Conservation (phyloP, 2,113 vertebrate genomes). For the Tautogolabrus adspersus region DNA sequence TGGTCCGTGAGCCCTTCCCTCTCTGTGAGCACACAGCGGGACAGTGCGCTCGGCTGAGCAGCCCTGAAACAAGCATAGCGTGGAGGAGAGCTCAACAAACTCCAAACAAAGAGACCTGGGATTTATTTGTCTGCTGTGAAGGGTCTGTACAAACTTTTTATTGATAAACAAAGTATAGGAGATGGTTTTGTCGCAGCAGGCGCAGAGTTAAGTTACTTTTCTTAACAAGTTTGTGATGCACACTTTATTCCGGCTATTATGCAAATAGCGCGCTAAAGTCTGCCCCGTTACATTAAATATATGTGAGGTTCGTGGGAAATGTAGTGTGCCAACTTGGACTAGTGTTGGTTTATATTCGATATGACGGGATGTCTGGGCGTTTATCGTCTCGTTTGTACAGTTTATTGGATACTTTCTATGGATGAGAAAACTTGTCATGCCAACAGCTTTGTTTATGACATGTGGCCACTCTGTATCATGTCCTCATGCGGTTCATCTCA, state of each 20-base stretch:
- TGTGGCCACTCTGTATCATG: background rate
- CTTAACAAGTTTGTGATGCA: background rate
- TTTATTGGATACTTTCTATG: background rate
- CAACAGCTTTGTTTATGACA: slow-evolving; percentile 18
- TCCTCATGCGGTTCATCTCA: background rate
- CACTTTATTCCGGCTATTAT: background rate
- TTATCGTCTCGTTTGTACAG: background rate
- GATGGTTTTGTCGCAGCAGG: rapidly evolving
- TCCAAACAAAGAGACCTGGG: background rate
- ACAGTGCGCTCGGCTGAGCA: slow-evolving; percentile 42
- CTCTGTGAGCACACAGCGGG: slow-evolving; percentile 22
- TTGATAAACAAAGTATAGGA: background rate
- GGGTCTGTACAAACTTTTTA: slow-evolving; percentile 40
- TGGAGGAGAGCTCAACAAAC: slow-evolving; percentile 12
- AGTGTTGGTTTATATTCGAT: background rate
- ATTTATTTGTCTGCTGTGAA: background rate
- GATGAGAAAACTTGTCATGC: background rate
- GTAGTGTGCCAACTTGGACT: background rate
- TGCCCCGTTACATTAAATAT: background rate
- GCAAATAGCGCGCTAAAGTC: background rate
- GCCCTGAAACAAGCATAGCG: slow-evolving; percentile 22
- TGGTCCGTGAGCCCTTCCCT: background rate
- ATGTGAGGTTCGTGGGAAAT: rapidly evolving
- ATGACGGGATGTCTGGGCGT: background rate
- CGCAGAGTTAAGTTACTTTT: background rate